Evolutionary conservation across 2,888 invertebrate species (phyloP).

Genomic region (Ichneumoninae sp.): DNA sequence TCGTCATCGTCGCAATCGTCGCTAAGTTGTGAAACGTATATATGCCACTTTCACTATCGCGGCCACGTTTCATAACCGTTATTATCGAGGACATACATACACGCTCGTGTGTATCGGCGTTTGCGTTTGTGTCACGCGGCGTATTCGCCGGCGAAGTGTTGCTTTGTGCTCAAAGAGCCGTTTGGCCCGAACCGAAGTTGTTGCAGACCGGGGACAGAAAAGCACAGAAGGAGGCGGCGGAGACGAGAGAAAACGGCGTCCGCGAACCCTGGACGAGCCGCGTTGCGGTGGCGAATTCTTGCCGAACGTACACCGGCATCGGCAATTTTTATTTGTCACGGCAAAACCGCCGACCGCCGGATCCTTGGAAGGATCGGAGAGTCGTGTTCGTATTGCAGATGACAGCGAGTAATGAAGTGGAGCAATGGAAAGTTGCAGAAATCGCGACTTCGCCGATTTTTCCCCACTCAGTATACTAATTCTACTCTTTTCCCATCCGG

Average conservation of each 20-base stretch:
- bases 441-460: conserved; percentile 35
- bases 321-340: conserved; percentile 41
- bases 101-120: conserved; percentile 45
- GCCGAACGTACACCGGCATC: neutral
- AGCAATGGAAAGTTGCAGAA: conserved; percentile 68
- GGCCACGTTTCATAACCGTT: conserved; percentile 84
- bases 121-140: conserved; percentile 13
- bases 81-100: conserved; percentile 83
- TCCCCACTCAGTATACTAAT: neutral
- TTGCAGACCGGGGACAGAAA: conserved; percentile 27
- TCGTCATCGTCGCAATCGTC: conserved; percentile 68
- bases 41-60: conserved; percentile 84
- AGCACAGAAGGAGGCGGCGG: conserved; percentile 19
- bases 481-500: neutral
- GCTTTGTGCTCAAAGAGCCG: conserved; percentile 30
- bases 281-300: conserved; percentile 19
- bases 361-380: neutral
- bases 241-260: conserved; percentile 23
- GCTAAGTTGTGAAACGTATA: conserved; percentile 80
- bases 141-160: conserved; percentile 10
- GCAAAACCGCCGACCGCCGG: neutral
- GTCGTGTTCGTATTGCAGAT: neutral
- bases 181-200: conserved; percentile 31
- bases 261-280: conserved; percentile 10
- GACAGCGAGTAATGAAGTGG: conserved; percentile 23